A percentile compares a stretch with the other conserved stretches of the same genome.
Conservation (phyloP, 2,797 vertebrate genomes). For the Lophius americanus region DNA sequence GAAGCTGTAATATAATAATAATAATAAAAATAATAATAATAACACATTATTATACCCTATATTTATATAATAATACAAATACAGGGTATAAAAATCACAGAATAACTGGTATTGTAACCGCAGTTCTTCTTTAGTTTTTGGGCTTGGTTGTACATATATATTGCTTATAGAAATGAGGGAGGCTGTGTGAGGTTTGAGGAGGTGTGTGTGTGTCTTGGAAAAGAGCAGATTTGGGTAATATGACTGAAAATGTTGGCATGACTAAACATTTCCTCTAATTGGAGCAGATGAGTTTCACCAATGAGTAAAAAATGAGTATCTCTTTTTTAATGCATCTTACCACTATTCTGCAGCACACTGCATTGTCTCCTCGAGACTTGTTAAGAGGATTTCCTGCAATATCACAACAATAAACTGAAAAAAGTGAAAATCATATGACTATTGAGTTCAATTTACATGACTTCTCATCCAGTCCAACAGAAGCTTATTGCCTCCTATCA, state of each 20-base stretch:
- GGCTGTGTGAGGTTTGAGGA: neutral
- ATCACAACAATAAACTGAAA: too few relatives aligned
- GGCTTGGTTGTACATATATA: neutral
- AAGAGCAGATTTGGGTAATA: neutral
- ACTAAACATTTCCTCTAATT: neutral
- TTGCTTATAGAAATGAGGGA: neutral
- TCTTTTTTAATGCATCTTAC: neutral
- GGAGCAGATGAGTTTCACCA: too few relatives aligned
- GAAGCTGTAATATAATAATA: too few relatives aligned
- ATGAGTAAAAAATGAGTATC: neutral
- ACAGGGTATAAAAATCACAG: too few relatives aligned
- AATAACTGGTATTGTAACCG: too few relatives aligned
- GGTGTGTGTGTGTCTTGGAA: neutral
- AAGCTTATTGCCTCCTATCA: conserved; percentile 37
- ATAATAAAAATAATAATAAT: too few relatives aligned
- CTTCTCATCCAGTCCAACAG: conserved; percentile 24
- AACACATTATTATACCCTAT: too few relatives aligned
- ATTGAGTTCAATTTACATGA: too few relatives aligned
- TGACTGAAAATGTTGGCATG: neutral
- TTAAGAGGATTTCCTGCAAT: neutral
- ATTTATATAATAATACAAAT: too few relatives aligned
- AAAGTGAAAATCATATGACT: too few relatives aligned
- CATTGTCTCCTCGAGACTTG: neutral
- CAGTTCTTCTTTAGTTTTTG: neutral
- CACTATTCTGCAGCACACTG: neutral